Evolutionary conservation across 2,113 vertebrate species (phyloP), one percentile per base, ranked within the genome.

Genomic region (Campylomormyrus tamandua): DNA sequence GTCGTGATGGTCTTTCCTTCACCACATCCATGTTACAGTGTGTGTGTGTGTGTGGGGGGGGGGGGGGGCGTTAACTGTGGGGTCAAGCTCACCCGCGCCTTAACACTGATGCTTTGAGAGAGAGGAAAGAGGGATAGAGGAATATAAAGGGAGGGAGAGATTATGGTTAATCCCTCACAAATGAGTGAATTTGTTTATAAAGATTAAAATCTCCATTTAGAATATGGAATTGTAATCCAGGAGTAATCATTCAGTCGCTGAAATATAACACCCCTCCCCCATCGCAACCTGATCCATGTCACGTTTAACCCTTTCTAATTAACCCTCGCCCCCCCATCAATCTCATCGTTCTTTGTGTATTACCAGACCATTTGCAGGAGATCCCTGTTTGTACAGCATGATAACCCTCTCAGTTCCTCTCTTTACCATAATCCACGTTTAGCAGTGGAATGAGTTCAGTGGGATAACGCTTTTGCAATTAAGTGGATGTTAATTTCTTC

Each of bases 171-270:
- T 96, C 95, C 93, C 92, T 92, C 91, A 92, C 93, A 96, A 95
- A 95, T 94, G 94, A 95, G 94, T 94, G 95, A 95, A 96, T 96
- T 96, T 96, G 95, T 96, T 96, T 96, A 95, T 95, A 93, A 94
- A 95, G 94, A 92, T 96, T 95, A 95, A 94, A 94, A 95, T 94
- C 92, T 93, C 95, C 95, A 96, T 96, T 96, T 96, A 95, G 95
- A 96, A 96, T 96, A 96, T 96, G 95, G 96, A 96, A 95, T 95
- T 92, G 89, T 96, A 96, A 96, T 96, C 95, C 95, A 92, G 9
- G 80, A 92, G 91, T 94, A 93, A 94, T 95, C 91, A 95, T 95
- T 93, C 95, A 96, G 96, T 96, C 93, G 94, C 95, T 95, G 88
- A 94, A 87, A n/a, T 93, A 87, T 84, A 93, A 90, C 31, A 3